Conservation (phyloP, 1,140 invertebrate genomes). For the Zaprionus nigranus region DNA sequence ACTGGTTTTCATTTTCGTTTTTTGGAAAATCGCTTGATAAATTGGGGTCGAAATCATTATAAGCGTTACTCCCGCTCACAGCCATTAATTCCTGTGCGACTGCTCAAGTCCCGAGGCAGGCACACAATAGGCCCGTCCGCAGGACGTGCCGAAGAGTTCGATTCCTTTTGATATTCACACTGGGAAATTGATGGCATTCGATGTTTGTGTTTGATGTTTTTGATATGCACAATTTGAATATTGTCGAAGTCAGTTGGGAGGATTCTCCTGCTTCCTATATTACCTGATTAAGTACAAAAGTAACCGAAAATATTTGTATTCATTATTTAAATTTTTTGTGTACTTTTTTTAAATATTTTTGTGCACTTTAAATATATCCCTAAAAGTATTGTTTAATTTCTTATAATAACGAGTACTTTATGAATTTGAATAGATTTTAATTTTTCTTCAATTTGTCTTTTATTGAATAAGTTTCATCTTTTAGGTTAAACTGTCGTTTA, state of each 20-base stretch:
- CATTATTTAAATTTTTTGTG: too few relatives aligned
- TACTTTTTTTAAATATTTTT: too few relatives aligned
- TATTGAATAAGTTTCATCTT: too few relatives aligned
- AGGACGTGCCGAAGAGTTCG: neutral
- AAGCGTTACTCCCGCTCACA: slow-evolving; percentile 72
- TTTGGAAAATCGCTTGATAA: slow-evolving; percentile 73
- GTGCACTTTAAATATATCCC: too few relatives aligned
- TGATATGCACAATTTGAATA: slow-evolving; percentile 23
- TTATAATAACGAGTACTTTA: too few relatives aligned
- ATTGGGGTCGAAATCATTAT: slow-evolving; percentile 82
- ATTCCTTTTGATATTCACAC: slow-evolving; percentile 3
- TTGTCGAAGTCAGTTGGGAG: neutral
- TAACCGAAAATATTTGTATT: too few relatives aligned
- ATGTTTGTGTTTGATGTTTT: slow-evolving; percentile 27
- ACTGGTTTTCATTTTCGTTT: slow-evolving; percentile 18
- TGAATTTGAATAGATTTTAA: too few relatives aligned
- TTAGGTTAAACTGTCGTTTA: too few relatives aligned
- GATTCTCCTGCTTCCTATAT: neutral
- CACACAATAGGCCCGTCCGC: slow-evolving; percentile 14
- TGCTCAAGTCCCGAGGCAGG: neutral
- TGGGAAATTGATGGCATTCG: slow-evolving; percentile 20
- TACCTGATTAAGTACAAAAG: neutral
- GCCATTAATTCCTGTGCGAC: slow-evolving; percentile 67
- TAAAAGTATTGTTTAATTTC: too few relatives aligned
- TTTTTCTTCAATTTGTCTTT: too few relatives aligned